Evolutionary conservation across 1,140 invertebrate species (phyloP).

Genomic region (Aradophagus sp.): DNA sequence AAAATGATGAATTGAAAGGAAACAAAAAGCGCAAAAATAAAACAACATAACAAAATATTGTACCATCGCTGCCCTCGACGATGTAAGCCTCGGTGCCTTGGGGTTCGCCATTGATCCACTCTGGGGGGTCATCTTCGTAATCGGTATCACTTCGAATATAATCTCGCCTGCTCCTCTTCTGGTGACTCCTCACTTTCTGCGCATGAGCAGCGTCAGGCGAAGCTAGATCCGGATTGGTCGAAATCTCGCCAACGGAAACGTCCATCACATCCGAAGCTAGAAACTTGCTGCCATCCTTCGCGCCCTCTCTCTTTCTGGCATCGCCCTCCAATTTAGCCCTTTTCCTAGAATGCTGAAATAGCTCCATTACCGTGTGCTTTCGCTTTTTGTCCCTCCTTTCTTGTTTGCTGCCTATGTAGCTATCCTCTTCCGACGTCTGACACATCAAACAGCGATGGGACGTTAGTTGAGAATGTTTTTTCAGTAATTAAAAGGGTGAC

Average conservation of each 20-base stretch:
- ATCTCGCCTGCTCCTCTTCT: conserved; percentile 63
- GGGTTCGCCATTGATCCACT: conserved; percentile 70
- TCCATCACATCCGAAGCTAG: conserved; percentile 20
- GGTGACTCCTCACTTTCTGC: conserved; percentile 50
- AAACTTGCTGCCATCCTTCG: conserved; percentile 27
- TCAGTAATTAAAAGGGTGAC: no score
- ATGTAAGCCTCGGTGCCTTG: conserved; percentile 69
- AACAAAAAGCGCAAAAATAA: no score
- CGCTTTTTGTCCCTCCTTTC: conserved; percentile 82
- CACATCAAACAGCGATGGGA: conserved; percentile 11
- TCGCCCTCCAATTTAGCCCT: conserved; percentile 62
- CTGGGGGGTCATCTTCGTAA: conserved; percentile 65
- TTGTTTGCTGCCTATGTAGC: conserved; percentile 77
- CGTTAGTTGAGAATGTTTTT: no score
- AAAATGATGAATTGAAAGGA: no score
- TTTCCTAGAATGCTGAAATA: conserved; percentile 76
- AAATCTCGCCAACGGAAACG: not conserved
- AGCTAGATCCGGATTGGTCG: conserved; percentile 5
- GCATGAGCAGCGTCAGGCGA: conserved; percentile 24
- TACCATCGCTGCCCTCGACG: conserved; percentile 70
- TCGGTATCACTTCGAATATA: conserved; percentile 54
- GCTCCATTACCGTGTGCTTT: conserved; percentile 81
- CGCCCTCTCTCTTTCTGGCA: conserved; percentile 67
- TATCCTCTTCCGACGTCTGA: conserved; percentile 59
- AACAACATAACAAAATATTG: not conserved